phyloP scores from a whole-genome alignment of 2,797 vertebrate species.

The Potorous gilbertii region DNA sequence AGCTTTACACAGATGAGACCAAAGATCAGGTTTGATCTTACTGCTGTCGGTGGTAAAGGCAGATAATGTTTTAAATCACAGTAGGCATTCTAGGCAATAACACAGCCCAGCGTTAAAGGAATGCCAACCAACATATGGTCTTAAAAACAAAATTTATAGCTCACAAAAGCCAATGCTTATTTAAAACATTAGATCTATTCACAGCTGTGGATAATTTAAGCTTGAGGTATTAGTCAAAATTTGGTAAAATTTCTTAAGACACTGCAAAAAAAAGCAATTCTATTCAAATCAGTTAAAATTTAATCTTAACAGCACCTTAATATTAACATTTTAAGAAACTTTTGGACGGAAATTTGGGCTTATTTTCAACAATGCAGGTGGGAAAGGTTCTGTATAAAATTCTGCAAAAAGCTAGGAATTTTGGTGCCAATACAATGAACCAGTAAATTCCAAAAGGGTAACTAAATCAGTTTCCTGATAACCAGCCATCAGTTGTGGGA shows the following conservation, averaged over 20 bases:
- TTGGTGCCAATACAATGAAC: constrained; percentile 52
- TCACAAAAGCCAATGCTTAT: background rate
- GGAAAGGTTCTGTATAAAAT: constrained; percentile 51
- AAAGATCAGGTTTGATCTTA: constrained; percentile 32
- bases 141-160: constrained; percentile 15
- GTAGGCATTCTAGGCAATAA: background rate
- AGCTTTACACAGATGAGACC: constrained; percentile 6
- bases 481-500: constrained; percentile 27
- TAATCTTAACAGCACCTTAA: constrained; percentile 40
- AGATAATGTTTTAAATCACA: background rate
- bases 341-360: background rate
- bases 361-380: constrained; percentile 42
- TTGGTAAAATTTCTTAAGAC: constrained; percentile 45
- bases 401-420: constrained; percentile 33
- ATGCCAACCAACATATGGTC: constrained; percentile 18
- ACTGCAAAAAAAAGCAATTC: constrained; percentile 39
- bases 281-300: constrained; percentile 52
- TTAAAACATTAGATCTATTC: background rate
- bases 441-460: constrained; percentile 11
- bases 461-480: background rate
- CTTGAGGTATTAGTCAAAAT: constrained; percentile 56
- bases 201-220: constrained; percentile 19
- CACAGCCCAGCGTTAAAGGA: constrained; percentile 9
- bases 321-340: background rate
- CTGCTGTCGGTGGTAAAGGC: background rate